These are phyloP conservation scores for Ptychadena robeensis DNA, from an alignment of 2,797 vertebrate species.

Conservation along the genomic window DNA sequence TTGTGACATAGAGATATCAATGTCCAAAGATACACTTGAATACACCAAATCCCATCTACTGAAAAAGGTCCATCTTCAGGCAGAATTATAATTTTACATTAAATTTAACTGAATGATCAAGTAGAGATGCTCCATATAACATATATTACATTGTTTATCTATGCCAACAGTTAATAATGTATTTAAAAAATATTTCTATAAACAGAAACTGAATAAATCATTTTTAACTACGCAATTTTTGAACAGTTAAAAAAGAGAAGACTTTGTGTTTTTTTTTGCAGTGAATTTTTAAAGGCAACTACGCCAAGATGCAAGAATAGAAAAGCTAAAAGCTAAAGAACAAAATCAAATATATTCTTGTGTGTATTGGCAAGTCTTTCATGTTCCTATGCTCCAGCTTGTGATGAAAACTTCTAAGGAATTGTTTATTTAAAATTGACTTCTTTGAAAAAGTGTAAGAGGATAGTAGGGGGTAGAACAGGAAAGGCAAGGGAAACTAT, in stretches of 20 bases:
- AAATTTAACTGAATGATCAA: not conserved
- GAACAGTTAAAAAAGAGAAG: not conserved
- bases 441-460: constrained; percentile 22
- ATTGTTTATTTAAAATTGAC: constrained; percentile 28
- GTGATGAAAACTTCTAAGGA: constrained; percentile 38
- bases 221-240: too few species aligned
- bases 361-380: constrained; percentile 34
- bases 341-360: constrained; percentile 41
- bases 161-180: not conserved
- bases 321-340: constrained; percentile 38
- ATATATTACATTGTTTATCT: too few species aligned
- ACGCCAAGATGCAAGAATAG: not conserved
- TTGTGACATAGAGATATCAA: not conserved
- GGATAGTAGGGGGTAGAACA: constrained; percentile 1
- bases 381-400: constrained; percentile 32
- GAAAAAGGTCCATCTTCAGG: not conserved
- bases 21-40: not conserved
- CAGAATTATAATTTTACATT: not conserved
- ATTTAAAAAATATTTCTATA: not conserved
- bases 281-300: not conserved
- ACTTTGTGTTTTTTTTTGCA: not conserved
- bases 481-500: not conserved
- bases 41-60: not conserved
- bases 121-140: too few species aligned
- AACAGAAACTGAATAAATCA: not conserved